A percentile compares a stretch with the other conserved stretches of the same genome.
Evolutionary conservation across 2,888 invertebrate species (phyloP).

Genomic region (Corythucha ciliata): DNA sequence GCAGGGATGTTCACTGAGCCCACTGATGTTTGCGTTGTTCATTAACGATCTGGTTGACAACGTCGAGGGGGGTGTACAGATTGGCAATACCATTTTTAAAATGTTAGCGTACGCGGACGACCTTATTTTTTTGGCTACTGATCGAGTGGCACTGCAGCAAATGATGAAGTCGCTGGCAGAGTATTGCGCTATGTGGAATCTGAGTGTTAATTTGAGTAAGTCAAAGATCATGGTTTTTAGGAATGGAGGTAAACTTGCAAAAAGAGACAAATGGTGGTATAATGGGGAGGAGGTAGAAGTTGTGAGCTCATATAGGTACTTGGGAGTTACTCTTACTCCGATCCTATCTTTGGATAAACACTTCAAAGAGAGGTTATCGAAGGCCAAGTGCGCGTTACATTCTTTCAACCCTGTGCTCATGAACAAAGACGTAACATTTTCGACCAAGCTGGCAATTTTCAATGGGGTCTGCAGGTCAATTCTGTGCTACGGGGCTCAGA

Average conservation of each 20-base stretch:
- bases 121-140: too few species aligned
- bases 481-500: constrained; percentile 21
- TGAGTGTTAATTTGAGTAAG: constrained; percentile 30
- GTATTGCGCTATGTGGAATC: constrained; percentile 27
- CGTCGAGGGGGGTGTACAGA: too few species aligned
- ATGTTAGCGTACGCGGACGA: too few species aligned
- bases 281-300: constrained; percentile 23
- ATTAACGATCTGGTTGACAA: too few species aligned
- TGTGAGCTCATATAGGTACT: constrained; percentile 23
- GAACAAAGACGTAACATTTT: not conserved
- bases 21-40: too few species aligned
- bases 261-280: constrained; percentile 16
- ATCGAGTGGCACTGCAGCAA: constrained; percentile 16
- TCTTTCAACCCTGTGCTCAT: not conserved
- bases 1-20: too few species aligned
- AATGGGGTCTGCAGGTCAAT: constrained; percentile 12
- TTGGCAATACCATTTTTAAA: too few species aligned
- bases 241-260: constrained; percentile 24
- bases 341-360: not conserved
- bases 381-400: not conserved
- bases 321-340: constrained; percentile 5
- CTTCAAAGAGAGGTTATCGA: not conserved
- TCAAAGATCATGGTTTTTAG: constrained; percentile 33
- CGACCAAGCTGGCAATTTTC: constrained; percentile 14
- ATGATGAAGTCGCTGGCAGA: constrained; percentile 22